Evolutionary conservation across 2,797 vertebrate genomes (phyloP).

Genomic region (Borostomias antarcticus): DNA sequence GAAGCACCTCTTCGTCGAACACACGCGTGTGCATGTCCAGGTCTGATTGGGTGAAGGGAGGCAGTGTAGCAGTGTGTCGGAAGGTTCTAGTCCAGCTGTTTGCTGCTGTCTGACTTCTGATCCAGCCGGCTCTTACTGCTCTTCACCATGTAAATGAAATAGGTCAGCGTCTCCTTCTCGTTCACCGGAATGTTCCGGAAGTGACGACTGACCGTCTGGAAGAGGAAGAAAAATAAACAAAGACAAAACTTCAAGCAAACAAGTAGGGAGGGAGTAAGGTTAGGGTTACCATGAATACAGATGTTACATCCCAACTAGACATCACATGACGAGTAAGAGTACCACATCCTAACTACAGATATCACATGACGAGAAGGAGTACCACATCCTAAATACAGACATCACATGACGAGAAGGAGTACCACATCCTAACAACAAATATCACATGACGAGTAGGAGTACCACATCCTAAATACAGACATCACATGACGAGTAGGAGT

Average conservation of each 20-base stretch:
- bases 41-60: background rate
- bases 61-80: background rate
- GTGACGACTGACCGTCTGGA: slow-evolving; percentile 95
- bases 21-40: background rate
- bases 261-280: background rate
- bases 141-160: slow-evolving; percentile 99
- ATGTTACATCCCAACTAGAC: too few species aligned
- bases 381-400: too few species aligned
- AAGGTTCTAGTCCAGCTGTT: slow-evolving; percentile 86
- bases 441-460: too few species aligned
- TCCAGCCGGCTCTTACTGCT: slow-evolving; percentile 96
- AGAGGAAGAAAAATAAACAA: slow-evolving; percentile 15
- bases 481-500: too few species aligned
- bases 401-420: too few species aligned
- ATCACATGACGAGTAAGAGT: too few species aligned
- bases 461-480: too few species aligned
- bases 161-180: slow-evolving; percentile 97
- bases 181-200: slow-evolving; percentile 98
- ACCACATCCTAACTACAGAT: too few species aligned
- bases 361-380: too few species aligned
- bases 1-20: background rate
- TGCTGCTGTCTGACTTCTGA: slow-evolving; percentile 90
- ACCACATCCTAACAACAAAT: too few species aligned
- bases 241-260: slow-evolving; percentile 2
- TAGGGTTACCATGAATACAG: too few species aligned